Conservation (phyloP, 2,888 invertebrate species). For the Dicycla oo region DNA sequence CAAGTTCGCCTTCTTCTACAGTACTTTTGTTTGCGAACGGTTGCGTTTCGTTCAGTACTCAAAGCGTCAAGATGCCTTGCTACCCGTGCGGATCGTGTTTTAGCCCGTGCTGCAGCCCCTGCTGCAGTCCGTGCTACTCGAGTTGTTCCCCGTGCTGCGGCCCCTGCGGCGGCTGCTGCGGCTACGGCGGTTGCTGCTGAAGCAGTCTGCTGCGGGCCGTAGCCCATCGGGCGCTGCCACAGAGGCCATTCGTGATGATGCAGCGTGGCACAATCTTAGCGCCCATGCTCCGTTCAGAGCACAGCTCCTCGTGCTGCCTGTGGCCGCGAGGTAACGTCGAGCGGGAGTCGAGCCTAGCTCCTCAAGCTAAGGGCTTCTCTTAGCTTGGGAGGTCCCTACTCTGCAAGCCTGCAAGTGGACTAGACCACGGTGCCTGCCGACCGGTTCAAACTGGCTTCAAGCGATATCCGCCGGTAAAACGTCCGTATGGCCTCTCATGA, state of each 20-base stretch:
- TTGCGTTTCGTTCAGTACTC: constrained; percentile 40
- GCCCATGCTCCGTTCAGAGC: constrained; percentile 58
- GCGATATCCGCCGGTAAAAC: constrained; percentile 35
- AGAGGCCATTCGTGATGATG: constrained; percentile 5
- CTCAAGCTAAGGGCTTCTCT: constrained; percentile 42
- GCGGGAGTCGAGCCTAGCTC: constrained; percentile 53
- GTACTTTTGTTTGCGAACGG: constrained; percentile 42
- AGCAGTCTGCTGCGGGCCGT: background rate
- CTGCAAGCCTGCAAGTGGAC: constrained; percentile 41
- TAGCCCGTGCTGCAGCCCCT: constrained; percentile 72
- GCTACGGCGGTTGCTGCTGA: constrained; percentile 57
- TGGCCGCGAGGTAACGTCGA: constrained; percentile 50
- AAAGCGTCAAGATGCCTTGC: constrained; percentile 71
- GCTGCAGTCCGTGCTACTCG: constrained; percentile 70
- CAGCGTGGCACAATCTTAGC: constrained; percentile 39
- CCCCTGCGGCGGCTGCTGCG: constrained; percentile 72
- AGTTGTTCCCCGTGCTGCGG: constrained; percentile 75
- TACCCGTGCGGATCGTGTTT: constrained; percentile 68
- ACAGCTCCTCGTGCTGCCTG: constrained; percentile 54
- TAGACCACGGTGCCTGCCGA: constrained; percentile 40
- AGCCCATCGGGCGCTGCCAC: constrained; percentile 25
- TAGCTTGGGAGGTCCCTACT: constrained; percentile 58
- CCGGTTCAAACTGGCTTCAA: constrained; percentile 23
- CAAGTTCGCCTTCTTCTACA: constrained; percentile 49
- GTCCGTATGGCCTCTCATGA: constrained; percentile 41